Conservation (phyloP, 2,113 vertebrate genomes). For the Todiramphus saurophagus region DNA sequence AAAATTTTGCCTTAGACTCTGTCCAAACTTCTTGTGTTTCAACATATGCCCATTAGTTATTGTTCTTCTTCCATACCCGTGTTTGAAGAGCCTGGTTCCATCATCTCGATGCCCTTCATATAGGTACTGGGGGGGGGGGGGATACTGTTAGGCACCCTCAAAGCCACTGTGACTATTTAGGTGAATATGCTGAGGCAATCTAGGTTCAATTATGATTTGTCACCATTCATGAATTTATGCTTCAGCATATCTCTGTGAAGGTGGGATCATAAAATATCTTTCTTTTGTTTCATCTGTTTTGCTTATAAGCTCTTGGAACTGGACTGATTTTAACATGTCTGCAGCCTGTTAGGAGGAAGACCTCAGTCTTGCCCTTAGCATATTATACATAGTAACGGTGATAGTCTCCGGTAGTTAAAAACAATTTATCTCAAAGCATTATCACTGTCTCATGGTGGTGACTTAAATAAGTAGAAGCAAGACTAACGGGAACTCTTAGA, state of each 20-base stretch:
- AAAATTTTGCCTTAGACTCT: not conserved
- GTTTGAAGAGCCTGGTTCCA: not conserved
- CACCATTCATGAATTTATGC: not conserved
- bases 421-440: not conserved
- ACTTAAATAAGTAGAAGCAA: not conserved
- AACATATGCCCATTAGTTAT: not conserved
- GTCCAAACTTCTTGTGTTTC: not conserved
- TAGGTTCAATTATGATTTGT: not conserved
- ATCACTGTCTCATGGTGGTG: not conserved
- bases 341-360: not conserved
- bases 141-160: not conserved
- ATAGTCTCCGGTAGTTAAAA: not conserved
- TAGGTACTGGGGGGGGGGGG: not conserved
- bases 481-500: constrained; percentile 4
- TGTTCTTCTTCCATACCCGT: not conserved
- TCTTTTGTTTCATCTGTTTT: not conserved
- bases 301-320: not conserved
- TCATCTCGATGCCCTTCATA: not conserved
- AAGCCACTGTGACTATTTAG: not conserved
- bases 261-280: not conserved
- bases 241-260: not conserved
- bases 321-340: not conserved
- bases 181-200: not conserved
- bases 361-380: not conserved
- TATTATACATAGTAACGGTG: not conserved